phyloP scores from a whole-genome alignment of 2,888 invertebrate genomes.

The Heliconius hortense region DNA sequence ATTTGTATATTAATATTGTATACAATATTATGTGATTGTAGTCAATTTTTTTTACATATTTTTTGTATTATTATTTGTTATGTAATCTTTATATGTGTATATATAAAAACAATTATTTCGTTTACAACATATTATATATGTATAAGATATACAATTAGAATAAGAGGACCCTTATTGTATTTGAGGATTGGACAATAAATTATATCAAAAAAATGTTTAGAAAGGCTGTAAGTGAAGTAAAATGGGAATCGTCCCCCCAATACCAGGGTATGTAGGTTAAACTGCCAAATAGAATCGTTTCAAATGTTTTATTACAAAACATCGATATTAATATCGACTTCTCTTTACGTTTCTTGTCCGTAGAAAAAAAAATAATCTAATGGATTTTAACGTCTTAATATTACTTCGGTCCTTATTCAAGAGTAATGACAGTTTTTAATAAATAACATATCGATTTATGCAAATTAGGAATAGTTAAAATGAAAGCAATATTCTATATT shows the following conservation, averaged over 20 bases:
- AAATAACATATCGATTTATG: background rate
- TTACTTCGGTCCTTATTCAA: background rate
- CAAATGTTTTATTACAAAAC: conserved; percentile 12
- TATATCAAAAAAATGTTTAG: conserved; percentile 44
- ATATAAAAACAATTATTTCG: background rate
- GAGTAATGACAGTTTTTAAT: background rate
- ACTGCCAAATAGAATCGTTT: conserved; percentile 54
- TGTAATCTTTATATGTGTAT: background rate
- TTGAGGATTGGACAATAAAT: conserved; percentile 74
- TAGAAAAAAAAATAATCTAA: background rate
- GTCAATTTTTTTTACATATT: conserved; percentile 2
- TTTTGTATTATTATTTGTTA: background rate
- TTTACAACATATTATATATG: background rate
- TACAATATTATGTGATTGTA: conserved; percentile 2
- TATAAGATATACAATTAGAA: conserved; percentile 6
- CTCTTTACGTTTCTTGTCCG: conserved; percentile 12
- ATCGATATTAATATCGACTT: conserved; percentile 12
- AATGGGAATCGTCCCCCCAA: conserved; percentile 72
- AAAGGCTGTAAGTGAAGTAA: conserved; percentile 72
- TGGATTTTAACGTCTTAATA: background rate
- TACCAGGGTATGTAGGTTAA: conserved; percentile 77
- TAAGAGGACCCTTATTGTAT: conserved; percentile 29
- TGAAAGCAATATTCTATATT: background rate
- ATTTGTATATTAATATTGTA: background rate
- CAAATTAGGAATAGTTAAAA: background rate